Base-by-base conservation (phyloP, 1,140 invertebrate genomes). In the Polypedilum vanderplanki region DNA sequence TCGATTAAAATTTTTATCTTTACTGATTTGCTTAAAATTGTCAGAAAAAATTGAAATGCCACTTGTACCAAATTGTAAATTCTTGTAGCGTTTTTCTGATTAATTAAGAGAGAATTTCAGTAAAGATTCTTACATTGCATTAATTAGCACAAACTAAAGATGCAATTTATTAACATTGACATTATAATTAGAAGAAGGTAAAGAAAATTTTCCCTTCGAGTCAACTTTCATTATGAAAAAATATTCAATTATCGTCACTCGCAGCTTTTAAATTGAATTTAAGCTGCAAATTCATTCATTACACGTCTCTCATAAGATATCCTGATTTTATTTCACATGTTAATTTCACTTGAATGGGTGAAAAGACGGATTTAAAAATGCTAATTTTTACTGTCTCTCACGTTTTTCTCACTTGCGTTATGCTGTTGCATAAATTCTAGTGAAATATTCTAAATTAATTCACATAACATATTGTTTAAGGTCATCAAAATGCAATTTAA, bases 291-390 rank as follows among this genome's bases (percentile, higher is more conserved):
- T n/a, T 57, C 15, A 57, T 57, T 57, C 46, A 57, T 57, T 57
- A 15, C 46, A 57, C 46, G 46, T 57, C 24, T n/a, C 46, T 57
- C 46, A n/a, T n/a, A 57, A 57, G 46, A 57, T 57, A 57, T 57
- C 46, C 46, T 57, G 46, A 57, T 57, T 57, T n/a, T 57, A 33
- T 33, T 33, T 5, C n/a, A 57, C 12, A 57, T 57, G 46, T 57
- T 57, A 46, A 46, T 46, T 46, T 46, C 41, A 46, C 41, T 12
- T 15, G 41, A 46, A 33, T 33, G 24, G 24, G 24, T 33, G 41
- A 46, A 46, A 46, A 46, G 12, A n/a, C n/a, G 12, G n/a, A n/a
- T 57, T n/a, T 57, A n/a, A 4, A n/a, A n/a, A 57, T 57, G 46
- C 12, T 12, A 57, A 57, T 57, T n/a, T n/a, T n/a, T 15, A 12